Conservation (phyloP, 2,797 vertebrate genomes). For the Micropoecilia bifurca region DNA sequence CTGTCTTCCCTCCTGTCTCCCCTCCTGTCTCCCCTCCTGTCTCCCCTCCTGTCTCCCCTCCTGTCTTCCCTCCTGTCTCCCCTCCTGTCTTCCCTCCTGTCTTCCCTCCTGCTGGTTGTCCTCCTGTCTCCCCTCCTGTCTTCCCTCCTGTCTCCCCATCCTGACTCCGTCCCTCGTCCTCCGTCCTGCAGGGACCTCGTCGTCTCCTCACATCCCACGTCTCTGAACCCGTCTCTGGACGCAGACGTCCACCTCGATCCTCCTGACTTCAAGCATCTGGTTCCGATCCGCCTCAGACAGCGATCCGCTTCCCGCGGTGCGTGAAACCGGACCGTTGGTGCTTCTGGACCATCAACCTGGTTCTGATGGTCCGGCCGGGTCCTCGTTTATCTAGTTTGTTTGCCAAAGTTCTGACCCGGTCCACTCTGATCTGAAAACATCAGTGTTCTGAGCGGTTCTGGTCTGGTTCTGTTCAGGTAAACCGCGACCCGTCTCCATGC, state of each 20-base stretch:
- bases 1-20: too few species aligned
- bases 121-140: background rate
- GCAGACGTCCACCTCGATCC: slow-evolving; percentile 83
- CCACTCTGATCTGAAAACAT: too few species aligned
- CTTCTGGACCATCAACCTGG: background rate
- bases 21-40: too few species aligned
- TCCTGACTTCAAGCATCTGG: slow-evolving; percentile 69
- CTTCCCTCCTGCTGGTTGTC: background rate
- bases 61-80: too few species aligned
- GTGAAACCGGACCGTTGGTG: slow-evolving; percentile 11
- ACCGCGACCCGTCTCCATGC: slow-evolving; percentile 95
- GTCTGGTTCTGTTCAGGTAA: slow-evolving; percentile 80
- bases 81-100: too few species aligned
- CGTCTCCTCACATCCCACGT: slow-evolving; percentile 68
- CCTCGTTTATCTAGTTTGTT: background rate
- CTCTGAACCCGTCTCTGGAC: slow-evolving; percentile 91
- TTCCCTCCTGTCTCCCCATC: background rate
- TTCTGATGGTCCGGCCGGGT: background rate
- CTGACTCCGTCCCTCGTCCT: background rate
- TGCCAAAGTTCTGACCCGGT: background rate
- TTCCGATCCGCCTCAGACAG: slow-evolving; percentile 86
- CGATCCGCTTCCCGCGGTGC: slow-evolving; percentile 84
- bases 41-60: too few species aligned
- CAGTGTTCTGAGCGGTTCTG: background rate
- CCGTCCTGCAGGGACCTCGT: slow-evolving; percentile 78